phyloP scores from a whole-genome alignment of 2,797 vertebrate genomes.

The Onychomys torridus region DNA sequence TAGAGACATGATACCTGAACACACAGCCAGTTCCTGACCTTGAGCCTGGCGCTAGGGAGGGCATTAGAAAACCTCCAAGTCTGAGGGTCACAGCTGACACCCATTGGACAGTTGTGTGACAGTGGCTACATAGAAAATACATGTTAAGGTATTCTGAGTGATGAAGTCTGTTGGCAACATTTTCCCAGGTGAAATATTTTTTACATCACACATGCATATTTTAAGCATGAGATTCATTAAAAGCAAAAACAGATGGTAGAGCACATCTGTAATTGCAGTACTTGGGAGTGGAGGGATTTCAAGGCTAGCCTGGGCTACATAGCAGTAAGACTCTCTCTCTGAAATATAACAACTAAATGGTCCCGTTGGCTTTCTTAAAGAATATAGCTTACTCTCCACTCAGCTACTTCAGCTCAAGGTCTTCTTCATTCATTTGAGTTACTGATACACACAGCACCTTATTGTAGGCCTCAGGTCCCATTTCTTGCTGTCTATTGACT shows the following conservation, averaged over 20 bases:
- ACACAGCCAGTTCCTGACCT: neutral
- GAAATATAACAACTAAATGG: neutral
- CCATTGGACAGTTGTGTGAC: neutral
- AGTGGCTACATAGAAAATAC: neutral
- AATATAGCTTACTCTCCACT: neutral
- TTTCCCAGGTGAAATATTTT: neutral
- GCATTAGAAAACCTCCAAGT: neutral
- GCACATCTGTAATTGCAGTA: neutral
- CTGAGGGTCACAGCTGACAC: neutral
- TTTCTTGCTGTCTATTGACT: too few species aligned
- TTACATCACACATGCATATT: neutral
- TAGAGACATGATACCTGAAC: neutral
- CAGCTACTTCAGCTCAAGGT: neutral
- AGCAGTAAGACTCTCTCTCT: neutral
- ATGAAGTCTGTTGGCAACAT: neutral
- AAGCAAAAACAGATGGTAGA: neutral
- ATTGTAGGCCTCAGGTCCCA: too few species aligned
- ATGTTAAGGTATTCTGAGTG: neutral
- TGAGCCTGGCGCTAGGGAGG: too few species aligned
- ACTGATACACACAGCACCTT: neutral
- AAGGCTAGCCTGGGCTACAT: neutral
- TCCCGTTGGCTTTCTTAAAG: neutral
- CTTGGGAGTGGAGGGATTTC: neutral
- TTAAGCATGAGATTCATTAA: neutral
- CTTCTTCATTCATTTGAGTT: neutral